Percentiles rank a stretch among this genome's conserved stretches.
These are phyloP conservation scores for Diadophis punctatus DNA, from an alignment of 2,113 vertebrate genomes.

Conservation along the genomic window DNA sequence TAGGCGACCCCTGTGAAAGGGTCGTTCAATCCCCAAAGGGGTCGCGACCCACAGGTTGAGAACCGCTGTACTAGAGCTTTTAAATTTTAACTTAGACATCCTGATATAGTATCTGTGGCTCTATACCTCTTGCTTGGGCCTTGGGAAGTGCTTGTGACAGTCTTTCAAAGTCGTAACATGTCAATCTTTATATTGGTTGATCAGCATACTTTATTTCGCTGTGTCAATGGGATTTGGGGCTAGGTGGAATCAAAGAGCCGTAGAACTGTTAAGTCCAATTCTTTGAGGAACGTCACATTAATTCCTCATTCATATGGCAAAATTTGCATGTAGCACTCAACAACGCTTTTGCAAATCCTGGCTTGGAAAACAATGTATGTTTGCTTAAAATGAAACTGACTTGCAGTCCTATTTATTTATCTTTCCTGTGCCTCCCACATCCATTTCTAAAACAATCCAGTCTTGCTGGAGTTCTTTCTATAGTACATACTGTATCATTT, in stretches of 20 bases:
- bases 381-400: background rate
- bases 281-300: too few species aligned
- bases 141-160: background rate
- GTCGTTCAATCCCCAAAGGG: too few species aligned
- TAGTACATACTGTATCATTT: constrained; percentile 14
- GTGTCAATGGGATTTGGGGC: background rate
- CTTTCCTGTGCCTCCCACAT: background rate
- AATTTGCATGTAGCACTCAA: background rate
- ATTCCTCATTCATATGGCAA: background rate
- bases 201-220: background rate
- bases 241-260: background rate
- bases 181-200: background rate
- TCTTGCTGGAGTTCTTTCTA: constrained; percentile 43
- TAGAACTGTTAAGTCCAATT: background rate
- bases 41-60: too few species aligned
- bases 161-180: background rate
- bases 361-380: background rate
- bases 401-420: background rate
- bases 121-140: background rate
- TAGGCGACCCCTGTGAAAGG: too few species aligned
- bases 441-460: constrained; percentile 42
- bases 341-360: background rate
- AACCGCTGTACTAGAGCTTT: background rate
- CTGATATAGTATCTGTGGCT: background rate
- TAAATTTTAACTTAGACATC: background rate